Base-by-base conservation (phyloP, 2,888 invertebrate species). In the Maniola hyperantus region DNA sequence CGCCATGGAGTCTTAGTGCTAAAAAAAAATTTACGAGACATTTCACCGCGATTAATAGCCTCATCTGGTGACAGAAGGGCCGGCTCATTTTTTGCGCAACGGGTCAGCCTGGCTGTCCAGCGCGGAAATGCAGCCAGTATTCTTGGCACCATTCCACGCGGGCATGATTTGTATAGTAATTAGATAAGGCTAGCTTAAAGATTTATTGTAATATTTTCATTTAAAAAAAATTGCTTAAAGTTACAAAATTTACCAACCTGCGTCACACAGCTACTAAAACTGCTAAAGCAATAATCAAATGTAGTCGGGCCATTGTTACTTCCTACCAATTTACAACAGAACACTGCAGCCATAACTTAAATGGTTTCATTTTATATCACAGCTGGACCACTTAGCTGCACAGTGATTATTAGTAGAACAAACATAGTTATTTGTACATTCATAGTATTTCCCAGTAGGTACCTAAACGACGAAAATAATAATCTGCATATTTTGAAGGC, bases 251-350 rank as follows among this genome's bases (percentile, higher is more conserved):
- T 0, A 61, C 61, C 18, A 61, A 75, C 75, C 75, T 64, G 70
- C 74, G n/a, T 66, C 46, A 11, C 42, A 53, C 26, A n/a, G 57
- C 60, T 44, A 65, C 51, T 53, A 63, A 64, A 42, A 72, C 42
- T 36, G 59, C 59, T 64, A 66, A 57, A 66, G 62, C 50, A 13
- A 57, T 44, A 64, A 66, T 13, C 15, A 64, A 66, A 66, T 60
- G 67, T 58, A 66, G 54, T 6, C 64, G 69, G 51, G 65, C 58
- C 76, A 76, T 76, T 68, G 44, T 70, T 50, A 46, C 11, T 48
- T 8, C 44, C 46, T 57, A 34, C 18, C 50, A 50, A 36, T 55
- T 15, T 60, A 34, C 42, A 61, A 57, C 34, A 46, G 13, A 46
- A 53, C 18, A 69, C 68, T 69, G 63, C 18, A 34, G 10, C 10